Percentiles rank a stretch among this genome's conserved stretches.
Evolutionary conservation across 1,140 invertebrate species (phyloP).

Genomic region (Hestina assimilis): DNA sequence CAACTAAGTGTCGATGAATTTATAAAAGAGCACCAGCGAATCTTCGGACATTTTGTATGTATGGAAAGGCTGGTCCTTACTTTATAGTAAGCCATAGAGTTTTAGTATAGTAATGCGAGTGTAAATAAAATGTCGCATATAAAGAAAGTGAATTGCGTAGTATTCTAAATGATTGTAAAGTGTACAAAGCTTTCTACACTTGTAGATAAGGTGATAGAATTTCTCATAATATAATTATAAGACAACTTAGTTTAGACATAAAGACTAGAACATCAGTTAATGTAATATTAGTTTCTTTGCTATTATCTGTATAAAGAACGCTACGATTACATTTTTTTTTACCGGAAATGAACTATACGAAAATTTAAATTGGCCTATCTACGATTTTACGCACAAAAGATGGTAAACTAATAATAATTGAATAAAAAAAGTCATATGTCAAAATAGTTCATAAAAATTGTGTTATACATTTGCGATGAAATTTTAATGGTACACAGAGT

Average conservation of each 20-base stretch:
- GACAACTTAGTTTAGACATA: not conserved
- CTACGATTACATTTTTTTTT: not conserved
- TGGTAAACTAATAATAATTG: not conserved
- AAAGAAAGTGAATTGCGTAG: conserved; percentile 56
- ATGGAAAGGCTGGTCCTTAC: no score
- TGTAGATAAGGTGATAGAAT: not conserved
- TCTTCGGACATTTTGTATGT: no score
- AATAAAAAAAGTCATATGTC: not conserved
- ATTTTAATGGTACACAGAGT: no score
- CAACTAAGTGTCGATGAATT: not conserved
- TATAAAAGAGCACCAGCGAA: no score
- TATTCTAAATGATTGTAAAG: conserved; percentile 72
- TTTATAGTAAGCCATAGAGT: not conserved
- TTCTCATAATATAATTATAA: not conserved
- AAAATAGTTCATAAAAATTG: not conserved
- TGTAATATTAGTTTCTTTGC: not conserved
- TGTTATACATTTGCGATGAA: conserved; percentile 10
- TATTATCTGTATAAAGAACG: not conserved
- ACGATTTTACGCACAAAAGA: conserved; percentile 14
- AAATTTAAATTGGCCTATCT: conserved; percentile 8
- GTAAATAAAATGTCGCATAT: conserved; percentile 24
- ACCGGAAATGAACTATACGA: conserved; percentile 13
- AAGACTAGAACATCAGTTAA: not conserved
- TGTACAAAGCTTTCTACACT: conserved; percentile 50
- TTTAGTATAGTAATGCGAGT: conserved; percentile 10